A percentile compares a stretch with the other conserved stretches of the same genome.
These are phyloP conservation scores for Apamea sordens DNA, from an alignment of 2,888 invertebrate species.

Conservation along the genomic window DNA sequence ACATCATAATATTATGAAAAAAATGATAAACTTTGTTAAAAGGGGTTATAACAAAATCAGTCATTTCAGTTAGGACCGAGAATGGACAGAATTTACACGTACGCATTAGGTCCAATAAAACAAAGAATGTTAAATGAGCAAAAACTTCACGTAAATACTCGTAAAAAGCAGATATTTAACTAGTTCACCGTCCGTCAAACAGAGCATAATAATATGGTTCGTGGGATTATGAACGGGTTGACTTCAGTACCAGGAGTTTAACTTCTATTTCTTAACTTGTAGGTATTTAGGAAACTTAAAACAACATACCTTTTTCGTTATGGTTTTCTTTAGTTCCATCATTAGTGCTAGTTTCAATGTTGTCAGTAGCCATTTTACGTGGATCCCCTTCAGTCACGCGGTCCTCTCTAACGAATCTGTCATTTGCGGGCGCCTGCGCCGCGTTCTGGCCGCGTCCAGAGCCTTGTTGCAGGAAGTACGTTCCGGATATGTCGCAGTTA, in stretches of 20 bases:
- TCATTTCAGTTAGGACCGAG: background rate
- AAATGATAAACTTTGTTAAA: background rate
- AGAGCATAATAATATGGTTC: too few relatives aligned
- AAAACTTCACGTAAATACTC: background rate
- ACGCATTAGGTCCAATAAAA: background rate
- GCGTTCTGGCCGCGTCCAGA: constrained; percentile 75
- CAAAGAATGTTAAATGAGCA: background rate
- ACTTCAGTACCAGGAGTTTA: too few relatives aligned
- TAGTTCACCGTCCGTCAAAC: too few relatives aligned
- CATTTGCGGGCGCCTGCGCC: constrained; percentile 75
- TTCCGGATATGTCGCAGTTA: constrained; percentile 92
- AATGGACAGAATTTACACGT: background rate
- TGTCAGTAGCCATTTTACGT: constrained; percentile 88
- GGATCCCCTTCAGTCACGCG: constrained; percentile 79
- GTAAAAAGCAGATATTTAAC: background rate
- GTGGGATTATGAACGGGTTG: too few relatives aligned
- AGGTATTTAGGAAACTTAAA: background rate
- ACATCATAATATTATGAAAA: background rate
- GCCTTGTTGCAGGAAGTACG: constrained; percentile 92
- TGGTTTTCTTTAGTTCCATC: constrained; percentile 86
- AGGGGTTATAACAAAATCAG: background rate
- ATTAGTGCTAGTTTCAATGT: constrained; percentile 86
- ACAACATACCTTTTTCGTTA: constrained; percentile 79
- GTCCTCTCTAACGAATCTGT: constrained; percentile 74
- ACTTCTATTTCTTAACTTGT: background rate